Percentiles rank a stretch among this genome's conserved stretches.
Conservation (phyloP, 2,797 vertebrate genomes). For the Alectoris magna region DNA sequence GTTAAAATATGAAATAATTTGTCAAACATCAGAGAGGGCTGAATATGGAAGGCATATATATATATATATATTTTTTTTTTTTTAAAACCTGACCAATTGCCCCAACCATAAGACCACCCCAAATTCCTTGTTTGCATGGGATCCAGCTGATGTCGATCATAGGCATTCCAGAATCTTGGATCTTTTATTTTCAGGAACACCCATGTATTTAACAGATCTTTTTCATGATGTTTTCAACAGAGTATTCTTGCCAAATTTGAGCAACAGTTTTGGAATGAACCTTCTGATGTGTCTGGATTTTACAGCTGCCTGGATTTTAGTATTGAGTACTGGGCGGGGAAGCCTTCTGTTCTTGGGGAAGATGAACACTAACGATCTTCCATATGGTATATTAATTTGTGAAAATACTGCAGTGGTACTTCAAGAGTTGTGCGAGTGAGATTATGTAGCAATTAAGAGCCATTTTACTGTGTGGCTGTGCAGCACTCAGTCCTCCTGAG, state of each 20-base stretch:
- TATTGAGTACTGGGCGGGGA: not conserved
- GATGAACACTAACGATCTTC: not conserved
- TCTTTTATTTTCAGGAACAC: not conserved
- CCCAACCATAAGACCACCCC: not conserved
- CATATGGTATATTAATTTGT: not conserved
- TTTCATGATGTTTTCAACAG: not conserved
- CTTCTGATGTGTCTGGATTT: accelerated
- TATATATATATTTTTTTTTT: accelerated
- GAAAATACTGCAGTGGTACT: not conserved
- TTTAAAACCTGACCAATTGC: not conserved
- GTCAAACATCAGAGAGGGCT: not conserved
- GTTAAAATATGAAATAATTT: not conserved
- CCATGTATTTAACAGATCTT: not conserved
- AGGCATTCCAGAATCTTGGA: not conserved
- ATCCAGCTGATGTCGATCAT: not conserved
- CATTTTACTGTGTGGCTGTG: not conserved
- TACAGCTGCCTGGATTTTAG: not conserved
- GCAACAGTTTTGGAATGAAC: not conserved
- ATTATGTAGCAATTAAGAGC: not conserved
- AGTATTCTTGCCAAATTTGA: not conserved
- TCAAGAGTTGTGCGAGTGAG: not conserved
- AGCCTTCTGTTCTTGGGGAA: not conserved
- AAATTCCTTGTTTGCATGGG: not conserved
- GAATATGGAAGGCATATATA: not conserved
- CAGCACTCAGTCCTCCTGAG: not conserved